Evolutionary conservation across 2,797 vertebrate genomes (phyloP), one percentile per base, ranked within the genome.

Genomic region (Danio aesculapii): DNA sequence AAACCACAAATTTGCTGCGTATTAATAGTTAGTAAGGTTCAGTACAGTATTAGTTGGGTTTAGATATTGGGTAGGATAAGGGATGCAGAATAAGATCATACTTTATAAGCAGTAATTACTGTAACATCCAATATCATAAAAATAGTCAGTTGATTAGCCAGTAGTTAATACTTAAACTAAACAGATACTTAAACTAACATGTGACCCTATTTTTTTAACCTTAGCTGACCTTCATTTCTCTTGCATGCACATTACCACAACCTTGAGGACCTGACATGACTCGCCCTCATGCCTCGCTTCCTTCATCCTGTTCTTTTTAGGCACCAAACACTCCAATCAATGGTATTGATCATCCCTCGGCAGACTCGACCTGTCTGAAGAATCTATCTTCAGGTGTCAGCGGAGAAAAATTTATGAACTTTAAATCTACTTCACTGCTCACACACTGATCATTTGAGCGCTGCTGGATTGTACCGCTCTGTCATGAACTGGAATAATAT

Each of bases 281-380:
- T 80, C 12, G 7, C 50, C 43, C 41, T 55, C 49, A 46, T 66
- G 78, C 61, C 57, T 53, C 10, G 3, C 75, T 19, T 70, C 58
- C 64, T 62, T 74, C 49, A 19, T 59, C 57, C 53, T 61, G 53
- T 75, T 62, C 59, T 73, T 69, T 71, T 79, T 73, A 74, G 62
- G 57, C 64, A 57, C 52, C 52, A 75, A 30, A 49, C 58, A 64
- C 59, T 61, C n/a, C 57, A 69, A 39, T 75, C 81, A 47, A 72
- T 81, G n/a, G 11, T 69, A 81, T 74, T 59, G 79, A 81, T 81
- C 69, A 73, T 63, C 63, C 78, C 78, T 66, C 52, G 0, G 77
- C 67, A 55, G 69, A 55, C 69, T 19, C 43, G 49, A 79, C 69
- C 69, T 57, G 69, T 80, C 69, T 73, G 69, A 72, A 41, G 69